These are phyloP conservation scores for Megaleporinus macrocephalus DNA, from an alignment of 2,113 vertebrate genomes.

Conservation along the genomic window DNA sequence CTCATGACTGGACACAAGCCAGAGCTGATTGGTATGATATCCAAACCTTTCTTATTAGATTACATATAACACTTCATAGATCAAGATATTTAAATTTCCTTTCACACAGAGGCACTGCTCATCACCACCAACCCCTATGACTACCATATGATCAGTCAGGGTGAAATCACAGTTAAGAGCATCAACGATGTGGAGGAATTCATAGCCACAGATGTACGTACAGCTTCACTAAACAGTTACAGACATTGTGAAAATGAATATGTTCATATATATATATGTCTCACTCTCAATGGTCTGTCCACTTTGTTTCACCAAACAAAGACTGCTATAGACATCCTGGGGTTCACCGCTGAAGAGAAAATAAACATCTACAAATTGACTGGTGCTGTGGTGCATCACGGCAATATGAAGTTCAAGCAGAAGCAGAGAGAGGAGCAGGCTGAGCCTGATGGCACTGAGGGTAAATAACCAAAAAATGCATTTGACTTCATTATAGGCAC, in stretches of 20 bases:
- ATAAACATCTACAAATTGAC: too few relatives aligned
- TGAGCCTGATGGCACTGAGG: conserved; percentile 90
- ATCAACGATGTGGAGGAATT: conserved; percentile 88
- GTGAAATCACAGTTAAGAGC: conserved; percentile 87
- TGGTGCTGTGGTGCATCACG: too few relatives aligned
- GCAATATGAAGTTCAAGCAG: conserved; percentile 56
- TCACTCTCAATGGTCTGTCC: neutral
- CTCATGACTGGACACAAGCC: conserved; percentile 76
- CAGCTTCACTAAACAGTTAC: neutral
- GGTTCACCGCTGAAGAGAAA: too few relatives aligned
- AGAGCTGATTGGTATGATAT: conserved; percentile 67
- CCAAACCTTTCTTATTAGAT: conserved; percentile 74
- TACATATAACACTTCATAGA: conserved; percentile 88
- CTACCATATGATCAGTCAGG: conserved; percentile 85
- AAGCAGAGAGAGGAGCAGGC: conserved; percentile 90
- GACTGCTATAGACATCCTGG: too few relatives aligned
- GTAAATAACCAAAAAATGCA: conserved; percentile 58
- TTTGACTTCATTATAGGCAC: too few relatives aligned
- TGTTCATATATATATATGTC: too few relatives aligned
- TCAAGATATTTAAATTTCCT: conserved; percentile 54
- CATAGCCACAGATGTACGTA: conserved; percentile 84
- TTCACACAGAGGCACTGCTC: conserved; percentile 74
- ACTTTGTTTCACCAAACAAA: too few relatives aligned
- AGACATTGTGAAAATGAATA: neutral
- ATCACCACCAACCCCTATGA: conserved; percentile 90